phyloP scores from a whole-genome alignment of 2,797 vertebrate species.

The Tolypeutes matacus region DNA sequence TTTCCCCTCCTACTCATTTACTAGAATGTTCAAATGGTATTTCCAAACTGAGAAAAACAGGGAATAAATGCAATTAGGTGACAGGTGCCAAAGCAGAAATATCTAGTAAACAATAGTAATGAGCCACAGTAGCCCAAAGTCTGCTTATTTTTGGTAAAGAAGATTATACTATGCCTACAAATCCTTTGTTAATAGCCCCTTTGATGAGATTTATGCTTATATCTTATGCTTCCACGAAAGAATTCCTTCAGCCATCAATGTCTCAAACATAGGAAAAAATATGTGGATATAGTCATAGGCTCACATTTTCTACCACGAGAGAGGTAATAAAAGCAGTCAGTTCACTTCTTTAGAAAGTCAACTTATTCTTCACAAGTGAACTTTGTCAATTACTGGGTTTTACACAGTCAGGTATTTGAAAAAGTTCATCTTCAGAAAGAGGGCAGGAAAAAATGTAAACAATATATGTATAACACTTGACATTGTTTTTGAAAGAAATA shows the following conservation, averaged over 20 bases:
- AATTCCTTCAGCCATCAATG: not conserved
- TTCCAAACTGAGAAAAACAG: not conserved
- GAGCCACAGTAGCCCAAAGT: not conserved
- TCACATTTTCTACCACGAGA: not conserved
- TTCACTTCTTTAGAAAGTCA: conserved; percentile 31
- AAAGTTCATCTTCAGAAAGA: conserved; percentile 24
- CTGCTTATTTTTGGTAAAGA: not conserved
- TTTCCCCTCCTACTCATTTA: not conserved
- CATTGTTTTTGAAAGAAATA: not conserved
- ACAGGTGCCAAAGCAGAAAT: not conserved
- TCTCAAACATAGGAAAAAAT: not conserved
- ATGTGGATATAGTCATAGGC: not conserved
- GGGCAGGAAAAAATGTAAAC: not conserved
- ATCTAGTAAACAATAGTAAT: not conserved
- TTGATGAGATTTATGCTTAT: not conserved
- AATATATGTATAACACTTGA: not conserved
- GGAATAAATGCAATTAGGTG: not conserved
- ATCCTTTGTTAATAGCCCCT: not conserved
- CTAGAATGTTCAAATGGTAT: no score
- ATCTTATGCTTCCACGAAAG: not conserved
- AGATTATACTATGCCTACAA: not conserved
- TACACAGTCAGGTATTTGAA: not conserved
- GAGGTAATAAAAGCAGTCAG: not conserved
- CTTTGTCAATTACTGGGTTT: not conserved
- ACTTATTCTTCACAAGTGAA: not conserved